phyloP scores from a whole-genome alignment of 1,140 invertebrate species.

The Drosophila paulistorum region DNA sequence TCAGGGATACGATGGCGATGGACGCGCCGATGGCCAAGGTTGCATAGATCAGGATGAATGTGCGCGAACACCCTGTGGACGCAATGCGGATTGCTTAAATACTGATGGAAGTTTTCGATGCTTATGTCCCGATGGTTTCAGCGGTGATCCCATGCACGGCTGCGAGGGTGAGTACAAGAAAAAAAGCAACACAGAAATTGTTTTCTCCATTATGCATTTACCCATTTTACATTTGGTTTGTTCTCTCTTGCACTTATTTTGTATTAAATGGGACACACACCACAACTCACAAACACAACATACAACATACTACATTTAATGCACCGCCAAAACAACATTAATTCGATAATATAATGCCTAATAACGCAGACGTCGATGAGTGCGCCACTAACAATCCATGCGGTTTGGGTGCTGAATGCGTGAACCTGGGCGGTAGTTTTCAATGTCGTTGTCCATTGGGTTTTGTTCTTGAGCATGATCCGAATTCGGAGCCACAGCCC shows the following conservation, averaged over 20 bases:
- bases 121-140: slow-evolving; percentile 89
- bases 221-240: slow-evolving; percentile 57
- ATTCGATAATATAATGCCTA: slow-evolving; percentile 71
- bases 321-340: slow-evolving; percentile 69
- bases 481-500: slow-evolving; percentile 47
- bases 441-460: slow-evolving; percentile 90
- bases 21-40: slow-evolving; percentile 85
- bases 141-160: slow-evolving; percentile 88
- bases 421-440: slow-evolving; percentile 89
- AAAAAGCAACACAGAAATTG: not conserved
- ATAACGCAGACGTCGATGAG: slow-evolving; percentile 91
- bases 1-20: slow-evolving; percentile 90
- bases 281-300: slow-evolving; percentile 26
- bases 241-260: slow-evolving; percentile 56
- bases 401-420: slow-evolving; percentile 88
- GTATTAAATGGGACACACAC: slow-evolving; percentile 25
- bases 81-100: slow-evolving; percentile 89
- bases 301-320: slow-evolving; percentile 46
- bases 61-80: slow-evolving; percentile 87
- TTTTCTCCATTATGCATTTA: slow-evolving; percentile 4
- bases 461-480: slow-evolving; percentile 83
- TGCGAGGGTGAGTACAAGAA: slow-evolving; percentile 86
- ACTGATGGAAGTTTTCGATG: slow-evolving; percentile 89
- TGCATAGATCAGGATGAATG: slow-evolving; percentile 90
- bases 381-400: slow-evolving; percentile 91